phyloP scores from a whole-genome alignment of 1,140 invertebrate species.

The Ectropis grisescens region DNA sequence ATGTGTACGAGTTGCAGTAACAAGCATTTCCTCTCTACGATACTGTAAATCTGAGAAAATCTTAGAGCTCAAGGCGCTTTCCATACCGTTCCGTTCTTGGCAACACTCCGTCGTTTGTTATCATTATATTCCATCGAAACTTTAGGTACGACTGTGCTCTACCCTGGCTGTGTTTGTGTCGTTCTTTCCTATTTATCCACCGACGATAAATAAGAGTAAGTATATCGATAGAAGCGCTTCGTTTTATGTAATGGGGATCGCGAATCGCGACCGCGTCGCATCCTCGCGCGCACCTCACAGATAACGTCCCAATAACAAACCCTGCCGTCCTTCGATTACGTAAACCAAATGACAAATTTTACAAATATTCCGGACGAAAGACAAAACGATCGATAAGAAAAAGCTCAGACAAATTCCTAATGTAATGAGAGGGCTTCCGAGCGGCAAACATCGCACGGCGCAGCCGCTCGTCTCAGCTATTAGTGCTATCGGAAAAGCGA shows the following conservation, averaged over 20 bases:
- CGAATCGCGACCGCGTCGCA: not conserved
- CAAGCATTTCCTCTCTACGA: no score
- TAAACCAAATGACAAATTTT: slow-evolving; percentile 41
- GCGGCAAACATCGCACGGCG: slow-evolving; percentile 35
- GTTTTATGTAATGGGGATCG: slow-evolving; percentile 22
- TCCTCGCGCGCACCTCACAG: slow-evolving; percentile 15
- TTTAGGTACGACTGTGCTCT: no score
- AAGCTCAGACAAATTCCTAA: slow-evolving; percentile 34
- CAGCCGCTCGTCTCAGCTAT: slow-evolving; percentile 26
- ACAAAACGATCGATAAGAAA: slow-evolving; percentile 41
- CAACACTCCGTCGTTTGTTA: slow-evolving; percentile 5
- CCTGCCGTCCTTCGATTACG: slow-evolving; percentile 38
- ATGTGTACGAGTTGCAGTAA: no score
- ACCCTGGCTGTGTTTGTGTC: no score
- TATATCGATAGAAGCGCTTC: no score
- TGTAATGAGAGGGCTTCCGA: slow-evolving; percentile 20
- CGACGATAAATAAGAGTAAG: no score
- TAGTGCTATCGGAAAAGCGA: slow-evolving; percentile 26
- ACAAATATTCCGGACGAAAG: slow-evolving; percentile 31
- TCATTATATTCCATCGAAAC: slow-evolving; percentile 1
- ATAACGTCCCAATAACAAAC: slow-evolving; percentile 31
- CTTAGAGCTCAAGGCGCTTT: no score
- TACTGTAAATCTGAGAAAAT: no score
- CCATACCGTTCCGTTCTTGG: slow-evolving; percentile 10
- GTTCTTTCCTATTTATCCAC: no score